Base-by-base conservation (phyloP, 2,113 vertebrate genomes). In the Procavia capensis region DNA sequence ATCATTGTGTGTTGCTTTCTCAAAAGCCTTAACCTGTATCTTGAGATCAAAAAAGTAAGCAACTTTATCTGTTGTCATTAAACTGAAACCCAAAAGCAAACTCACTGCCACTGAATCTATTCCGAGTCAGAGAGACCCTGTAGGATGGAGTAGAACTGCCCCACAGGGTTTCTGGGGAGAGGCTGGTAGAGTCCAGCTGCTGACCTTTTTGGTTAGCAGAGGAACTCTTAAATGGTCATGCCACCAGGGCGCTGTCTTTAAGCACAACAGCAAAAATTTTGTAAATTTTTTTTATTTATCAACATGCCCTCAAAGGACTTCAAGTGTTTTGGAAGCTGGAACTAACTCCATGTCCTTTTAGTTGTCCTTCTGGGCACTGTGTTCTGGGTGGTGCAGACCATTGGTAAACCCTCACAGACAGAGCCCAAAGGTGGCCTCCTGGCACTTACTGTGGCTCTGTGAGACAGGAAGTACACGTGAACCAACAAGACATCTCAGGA, bases 361-460 rank as follows among this genome's bases (percentile, higher is more conserved):
- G 8, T 34, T n/a, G 72, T n/a, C 39, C 5, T 10, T 8, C 79
- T 27, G 3, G 6, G 43, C 25, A 6, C 10, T 11, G 43, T 2
- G 68, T 31, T 72, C 29, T 39, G 43, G 5, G 3, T 17, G 36
- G 47, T n/a, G 19, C 0, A 19, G 19, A 13, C 27, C 9, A 45
- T n/a, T 41, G 0, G 1, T 2, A 13, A 7, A 4, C 24, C 43
- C 19, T 31, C 3, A 1, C 14, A 4, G 3, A 17, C 20, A 4
- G 43, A 61, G 19, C 6, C 36, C n/a, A n/a, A n/a, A n/a, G n/a
- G 27, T 57, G 66, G 17, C 17, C 66, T 22, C 31, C 13, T n/a
- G 64, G 31, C 6, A 14, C 31, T 66, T 8, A 2, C 6, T 6
- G 1, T 1, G 43, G 5, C 29, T 9, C 3, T 19, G 7, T 50